These are phyloP conservation scores for Parazoanthus darwini DNA, from an alignment of 92 coral and sea anemone genomes.

Conservation along the genomic window DNA sequence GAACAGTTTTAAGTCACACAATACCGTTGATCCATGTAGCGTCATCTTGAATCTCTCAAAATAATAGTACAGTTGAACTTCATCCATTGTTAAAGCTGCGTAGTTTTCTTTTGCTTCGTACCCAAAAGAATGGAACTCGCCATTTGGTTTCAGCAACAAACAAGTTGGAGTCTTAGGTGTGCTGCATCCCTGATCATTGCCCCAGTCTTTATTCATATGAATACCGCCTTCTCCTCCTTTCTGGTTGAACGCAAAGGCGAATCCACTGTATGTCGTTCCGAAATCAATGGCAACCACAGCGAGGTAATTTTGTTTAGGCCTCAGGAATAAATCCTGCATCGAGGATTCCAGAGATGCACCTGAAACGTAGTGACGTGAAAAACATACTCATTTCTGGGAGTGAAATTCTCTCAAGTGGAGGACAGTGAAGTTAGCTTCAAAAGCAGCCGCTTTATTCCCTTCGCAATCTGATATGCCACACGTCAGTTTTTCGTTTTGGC, in stretches of 20 bases:
- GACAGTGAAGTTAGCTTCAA: no score
- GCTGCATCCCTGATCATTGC: conserved; percentile 14
- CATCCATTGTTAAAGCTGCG: neutral
- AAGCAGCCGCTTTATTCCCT: no score
- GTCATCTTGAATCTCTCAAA: no score
- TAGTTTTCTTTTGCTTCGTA: conserved; percentile 30
- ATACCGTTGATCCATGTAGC: no score
- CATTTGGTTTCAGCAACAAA: conserved; percentile 11
- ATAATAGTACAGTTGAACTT: neutral
- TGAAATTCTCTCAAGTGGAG: no score
- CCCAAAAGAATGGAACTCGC: conserved; percentile 25
- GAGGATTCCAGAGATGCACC: neutral
- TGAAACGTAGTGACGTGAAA: no score
- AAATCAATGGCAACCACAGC: conserved; percentile 26
- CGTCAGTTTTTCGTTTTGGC: no score
- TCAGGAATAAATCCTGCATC: conserved; percentile 1
- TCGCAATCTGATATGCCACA: no score
- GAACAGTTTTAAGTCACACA: neutral
- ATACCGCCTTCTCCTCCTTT: neutral
- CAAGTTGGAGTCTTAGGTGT: conserved; percentile 24
- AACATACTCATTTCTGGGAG: no score
- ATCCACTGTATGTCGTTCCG: no score
- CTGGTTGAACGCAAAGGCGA: neutral
- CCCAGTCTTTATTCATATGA: neutral
- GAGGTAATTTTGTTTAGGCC: neutral